Evolutionary conservation across 2,797 vertebrate species (phyloP).

Genomic region (Natrix natrix): DNA sequence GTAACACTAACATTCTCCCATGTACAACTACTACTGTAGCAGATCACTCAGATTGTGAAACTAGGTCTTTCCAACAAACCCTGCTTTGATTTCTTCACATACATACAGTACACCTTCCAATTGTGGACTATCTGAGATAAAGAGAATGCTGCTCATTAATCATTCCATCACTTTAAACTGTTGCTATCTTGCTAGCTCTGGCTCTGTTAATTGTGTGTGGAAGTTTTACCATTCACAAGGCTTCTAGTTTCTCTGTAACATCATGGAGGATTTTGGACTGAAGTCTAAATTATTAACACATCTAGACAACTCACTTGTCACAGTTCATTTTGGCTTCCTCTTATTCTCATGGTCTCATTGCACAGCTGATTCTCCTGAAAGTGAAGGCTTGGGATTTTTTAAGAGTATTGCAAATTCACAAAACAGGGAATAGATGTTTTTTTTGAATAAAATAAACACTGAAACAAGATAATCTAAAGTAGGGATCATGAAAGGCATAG

Average conservation of each 20-base stretch:
- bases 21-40: background rate
- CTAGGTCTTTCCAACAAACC: background rate
- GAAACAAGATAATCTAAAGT: background rate
- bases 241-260: too few species aligned
- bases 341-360: background rate
- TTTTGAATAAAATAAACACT: background rate
- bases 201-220: background rate
- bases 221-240: background rate
- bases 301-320: background rate
- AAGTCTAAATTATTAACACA: background rate
- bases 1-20: background rate
- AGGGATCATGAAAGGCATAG: background rate
- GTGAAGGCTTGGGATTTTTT: background rate
- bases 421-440: background rate
- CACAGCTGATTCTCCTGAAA: background rate
- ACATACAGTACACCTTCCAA: too few species aligned
- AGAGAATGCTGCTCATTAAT: background rate
- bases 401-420: background rate
- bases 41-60: background rate
- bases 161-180: background rate
- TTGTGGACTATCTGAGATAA: background rate
- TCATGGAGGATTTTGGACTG: background rate
- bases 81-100: background rate
- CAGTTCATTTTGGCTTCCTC: background rate
- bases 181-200: background rate